Evolutionary conservation across 2,888 invertebrate genomes (phyloP).

Genomic region (Amiota communis): DNA sequence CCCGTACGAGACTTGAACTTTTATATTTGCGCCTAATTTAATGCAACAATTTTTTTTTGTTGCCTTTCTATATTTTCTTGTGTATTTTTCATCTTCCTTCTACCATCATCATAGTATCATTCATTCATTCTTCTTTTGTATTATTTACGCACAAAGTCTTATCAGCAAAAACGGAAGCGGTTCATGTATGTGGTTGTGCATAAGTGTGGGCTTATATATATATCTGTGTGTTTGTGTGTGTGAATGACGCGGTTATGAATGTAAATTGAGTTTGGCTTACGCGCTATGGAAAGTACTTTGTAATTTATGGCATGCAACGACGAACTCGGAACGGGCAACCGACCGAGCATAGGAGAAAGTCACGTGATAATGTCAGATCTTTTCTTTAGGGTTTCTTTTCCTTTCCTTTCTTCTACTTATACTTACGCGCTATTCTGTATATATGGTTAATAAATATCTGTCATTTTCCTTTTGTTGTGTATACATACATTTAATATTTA

Average conservation of each 20-base stretch:
- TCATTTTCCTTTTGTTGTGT: background rate
- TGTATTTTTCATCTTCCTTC: constrained; percentile 40
- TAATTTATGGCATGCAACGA: constrained; percentile 65
- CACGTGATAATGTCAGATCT: constrained; percentile 55
- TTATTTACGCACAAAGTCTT: constrained; percentile 29
- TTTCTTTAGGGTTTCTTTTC: constrained; percentile 44
- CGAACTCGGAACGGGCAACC: constrained; percentile 54
- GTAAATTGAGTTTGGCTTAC: constrained; percentile 58
- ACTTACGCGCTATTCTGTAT: no score
- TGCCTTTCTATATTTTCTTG: constrained; percentile 31
- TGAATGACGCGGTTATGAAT: constrained; percentile 37
- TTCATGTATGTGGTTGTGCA: background rate
- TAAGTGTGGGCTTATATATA: background rate
- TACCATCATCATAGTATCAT: background rate
- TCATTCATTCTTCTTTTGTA: constrained; percentile 24
- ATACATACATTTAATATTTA: constrained; percentile 50
- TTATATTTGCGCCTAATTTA: constrained; percentile 56
- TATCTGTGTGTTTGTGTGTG: constrained; percentile 34
- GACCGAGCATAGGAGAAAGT: constrained; percentile 38
- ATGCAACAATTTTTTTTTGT: constrained; percentile 59
- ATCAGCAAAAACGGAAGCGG: constrained; percentile 47
- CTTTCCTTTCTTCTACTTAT: background rate
- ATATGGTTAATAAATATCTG: constrained; percentile 8
- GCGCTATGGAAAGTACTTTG: constrained; percentile 58
- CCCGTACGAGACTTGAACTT: constrained; percentile 31